Percentiles rank a stretch among this genome's conserved stretches.
phyloP scores from a whole-genome alignment of 2,113 vertebrate genomes.

The Amazona vittata region DNA sequence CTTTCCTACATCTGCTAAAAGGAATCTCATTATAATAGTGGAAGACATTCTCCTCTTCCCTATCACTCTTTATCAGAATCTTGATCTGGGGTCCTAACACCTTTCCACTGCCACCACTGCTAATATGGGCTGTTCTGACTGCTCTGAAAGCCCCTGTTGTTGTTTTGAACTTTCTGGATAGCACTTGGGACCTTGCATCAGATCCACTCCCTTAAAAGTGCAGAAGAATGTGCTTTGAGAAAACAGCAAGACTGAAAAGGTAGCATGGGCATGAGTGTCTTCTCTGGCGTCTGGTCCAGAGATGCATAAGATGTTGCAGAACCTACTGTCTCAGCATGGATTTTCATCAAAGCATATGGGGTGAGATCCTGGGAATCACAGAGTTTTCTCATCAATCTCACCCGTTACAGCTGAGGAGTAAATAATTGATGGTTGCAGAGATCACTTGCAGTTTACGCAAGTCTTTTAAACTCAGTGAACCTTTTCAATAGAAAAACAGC shows the following conservation, averaged over 20 bases:
- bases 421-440: neutral
- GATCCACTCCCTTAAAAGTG: neutral
- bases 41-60: neutral
- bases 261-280: rapidly evolving
- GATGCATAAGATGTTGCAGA: neutral
- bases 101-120: rapidly evolving
- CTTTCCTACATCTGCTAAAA: neutral
- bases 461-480: neutral
- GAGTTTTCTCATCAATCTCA: neutral
- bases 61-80: neutral
- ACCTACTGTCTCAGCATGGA: neutral
- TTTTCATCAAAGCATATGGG: neutral
- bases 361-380: neutral
- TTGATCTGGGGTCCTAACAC: neutral
- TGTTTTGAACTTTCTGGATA: neutral
- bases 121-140: neutral
- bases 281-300: neutral
- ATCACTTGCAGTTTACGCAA: neutral
- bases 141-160: neutral
- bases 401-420: neutral
- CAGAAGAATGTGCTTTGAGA: neutral
- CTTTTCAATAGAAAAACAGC: neutral
- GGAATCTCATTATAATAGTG: neutral
- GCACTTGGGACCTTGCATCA: neutral
- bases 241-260: neutral